A percentile compares a stretch with the other conserved stretches of the same genome.
These are phyloP conservation scores for Acrobasis suavella DNA, from an alignment of 2,888 invertebrate genomes.

Conservation along the genomic window DNA sequence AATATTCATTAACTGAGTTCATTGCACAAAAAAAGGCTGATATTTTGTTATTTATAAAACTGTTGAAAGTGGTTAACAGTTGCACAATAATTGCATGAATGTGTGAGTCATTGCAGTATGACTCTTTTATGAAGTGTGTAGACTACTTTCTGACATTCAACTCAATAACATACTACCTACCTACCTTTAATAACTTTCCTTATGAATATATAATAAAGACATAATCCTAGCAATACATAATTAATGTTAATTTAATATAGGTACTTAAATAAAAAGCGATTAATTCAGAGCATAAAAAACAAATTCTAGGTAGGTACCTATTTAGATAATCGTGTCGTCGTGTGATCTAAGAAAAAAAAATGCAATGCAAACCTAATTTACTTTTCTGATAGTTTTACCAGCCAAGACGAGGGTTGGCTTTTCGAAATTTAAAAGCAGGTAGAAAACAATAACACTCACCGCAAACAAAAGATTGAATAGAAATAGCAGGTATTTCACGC, in stretches of 20 bases:
- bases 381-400: not conserved
- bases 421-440: slow-evolving; percentile 3
- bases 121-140: not conserved
- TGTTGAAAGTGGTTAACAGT: not conserved
- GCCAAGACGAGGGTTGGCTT: not conserved
- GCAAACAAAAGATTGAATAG: slow-evolving; percentile 94
- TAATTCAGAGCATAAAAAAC: too few species aligned
- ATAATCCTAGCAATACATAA: too few species aligned
- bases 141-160: not conserved
- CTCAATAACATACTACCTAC: too few species aligned
- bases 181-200: too few species aligned
- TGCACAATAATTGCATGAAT: not conserved
- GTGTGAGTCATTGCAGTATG: not conserved
- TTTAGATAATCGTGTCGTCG: too few species aligned
- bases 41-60: not conserved
- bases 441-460: slow-evolving; percentile 82
- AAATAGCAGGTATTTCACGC: slow-evolving; percentile 94
- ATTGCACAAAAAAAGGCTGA: not conserved
- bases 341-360: too few species aligned
- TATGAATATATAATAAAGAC: too few species aligned
- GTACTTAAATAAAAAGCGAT: too few species aligned
- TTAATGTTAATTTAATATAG: too few species aligned
- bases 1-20: not conserved
- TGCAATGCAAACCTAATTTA: too few species aligned
- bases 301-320: too few species aligned